These are phyloP conservation scores for Bagarius yarrelli DNA, from an alignment of 2,113 vertebrate species.

Conservation along the genomic window DNA sequence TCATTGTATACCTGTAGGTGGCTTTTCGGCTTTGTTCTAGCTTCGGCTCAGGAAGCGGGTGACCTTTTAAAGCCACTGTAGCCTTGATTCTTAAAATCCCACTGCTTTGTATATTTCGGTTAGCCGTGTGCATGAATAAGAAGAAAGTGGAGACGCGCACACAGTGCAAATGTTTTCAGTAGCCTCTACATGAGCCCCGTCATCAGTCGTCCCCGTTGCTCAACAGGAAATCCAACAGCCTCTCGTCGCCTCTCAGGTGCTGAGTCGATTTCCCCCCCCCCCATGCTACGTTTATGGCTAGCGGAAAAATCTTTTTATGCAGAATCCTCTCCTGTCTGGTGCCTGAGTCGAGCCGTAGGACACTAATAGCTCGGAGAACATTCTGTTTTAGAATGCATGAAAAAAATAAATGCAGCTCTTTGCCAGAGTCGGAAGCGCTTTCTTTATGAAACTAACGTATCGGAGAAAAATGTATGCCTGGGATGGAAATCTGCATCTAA, in stretches of 20 bases:
- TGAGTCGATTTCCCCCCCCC: neutral
- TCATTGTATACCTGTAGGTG: neutral
- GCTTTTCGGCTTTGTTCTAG: neutral
- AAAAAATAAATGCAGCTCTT: slow-evolving; percentile 28
- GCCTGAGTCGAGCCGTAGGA: slow-evolving; percentile 28
- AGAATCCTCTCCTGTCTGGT: neutral
- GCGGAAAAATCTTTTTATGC: neutral
- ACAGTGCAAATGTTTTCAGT: neutral
- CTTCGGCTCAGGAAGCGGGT: neutral
- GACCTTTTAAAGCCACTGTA: slow-evolving; percentile 18
- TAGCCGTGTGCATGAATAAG: neutral
- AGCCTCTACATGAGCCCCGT: neutral
- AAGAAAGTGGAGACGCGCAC: neutral
- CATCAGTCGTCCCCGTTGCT: neutral
- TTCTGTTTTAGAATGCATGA: slow-evolving; percentile 40
- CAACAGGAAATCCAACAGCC: slow-evolving; percentile 18
- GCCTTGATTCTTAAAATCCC: neutral
- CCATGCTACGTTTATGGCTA: neutral
- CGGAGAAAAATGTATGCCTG: neutral
- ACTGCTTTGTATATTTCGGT: neutral
- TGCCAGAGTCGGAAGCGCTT: neutral
- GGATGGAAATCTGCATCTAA: neutral
- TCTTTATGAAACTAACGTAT: neutral
- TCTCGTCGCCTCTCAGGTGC: slow-evolving; percentile 17
- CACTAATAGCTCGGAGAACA: neutral